phyloP scores from a whole-genome alignment of 2,113 vertebrate genomes.

The Amphiprion ocellaris region DNA sequence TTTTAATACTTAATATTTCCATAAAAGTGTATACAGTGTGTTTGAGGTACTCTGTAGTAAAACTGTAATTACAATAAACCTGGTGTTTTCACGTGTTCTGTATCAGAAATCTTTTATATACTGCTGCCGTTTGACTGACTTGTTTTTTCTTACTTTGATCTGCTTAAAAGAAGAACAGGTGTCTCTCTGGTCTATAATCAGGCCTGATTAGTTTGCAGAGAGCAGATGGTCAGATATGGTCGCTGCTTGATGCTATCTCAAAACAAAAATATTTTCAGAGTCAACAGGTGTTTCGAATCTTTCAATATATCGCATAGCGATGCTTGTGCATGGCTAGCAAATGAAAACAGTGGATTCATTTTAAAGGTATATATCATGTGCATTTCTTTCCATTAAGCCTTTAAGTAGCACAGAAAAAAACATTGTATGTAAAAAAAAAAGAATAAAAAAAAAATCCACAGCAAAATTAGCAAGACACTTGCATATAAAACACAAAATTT shows the following conservation, averaged over 20 bases:
- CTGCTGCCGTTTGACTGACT: background rate
- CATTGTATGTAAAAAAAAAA: background rate
- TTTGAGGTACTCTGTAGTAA: background rate
- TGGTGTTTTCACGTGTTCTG: background rate
- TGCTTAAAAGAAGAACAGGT: slow-evolving; percentile 36
- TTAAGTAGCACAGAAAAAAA: background rate
- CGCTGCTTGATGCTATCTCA: slow-evolving; percentile 38
- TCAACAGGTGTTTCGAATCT: slow-evolving; percentile 55
- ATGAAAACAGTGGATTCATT: background rate
- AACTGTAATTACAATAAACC: background rate
- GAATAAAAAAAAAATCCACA: background rate
- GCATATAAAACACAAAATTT: background rate
- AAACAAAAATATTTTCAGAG: slow-evolving; percentile 59
- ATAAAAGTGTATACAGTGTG: background rate
- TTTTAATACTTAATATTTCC: background rate
- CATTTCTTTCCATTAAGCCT: background rate
- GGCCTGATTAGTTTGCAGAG: slow-evolving; percentile 17
- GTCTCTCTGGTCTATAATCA: slow-evolving; percentile 42
- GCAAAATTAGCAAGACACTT: background rate
- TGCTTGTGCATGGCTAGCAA: background rate
- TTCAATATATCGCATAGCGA: background rate
- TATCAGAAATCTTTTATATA: background rate
- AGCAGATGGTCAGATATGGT: slow-evolving; percentile 27
- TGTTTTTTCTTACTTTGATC: background rate
- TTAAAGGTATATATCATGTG: background rate